Conservation (phyloP, 2,888 invertebrate genomes). For the Plebejus anna region DNA sequence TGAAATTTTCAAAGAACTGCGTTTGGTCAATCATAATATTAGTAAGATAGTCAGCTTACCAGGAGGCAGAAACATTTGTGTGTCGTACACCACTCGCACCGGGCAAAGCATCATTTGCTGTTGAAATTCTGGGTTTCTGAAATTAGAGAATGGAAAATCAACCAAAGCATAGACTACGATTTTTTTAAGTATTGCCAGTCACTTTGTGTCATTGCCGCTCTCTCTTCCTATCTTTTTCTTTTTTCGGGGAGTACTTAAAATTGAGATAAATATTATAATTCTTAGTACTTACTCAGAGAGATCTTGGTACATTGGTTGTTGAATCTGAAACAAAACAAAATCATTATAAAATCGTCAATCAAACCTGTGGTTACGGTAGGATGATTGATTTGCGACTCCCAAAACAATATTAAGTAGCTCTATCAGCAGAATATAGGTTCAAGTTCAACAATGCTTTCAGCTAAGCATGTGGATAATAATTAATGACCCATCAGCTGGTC, state of each 20-base stretch:
- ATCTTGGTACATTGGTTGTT: constrained; percentile 52
- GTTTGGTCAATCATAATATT: background rate
- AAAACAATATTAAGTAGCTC: too few relatives aligned
- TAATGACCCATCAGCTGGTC: background rate
- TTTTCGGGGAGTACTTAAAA: background rate
- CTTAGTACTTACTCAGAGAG: constrained; percentile 41
- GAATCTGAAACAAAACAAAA: constrained; percentile 52
- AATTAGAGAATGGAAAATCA: constrained; percentile 15
- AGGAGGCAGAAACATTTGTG: constrained; percentile 62
- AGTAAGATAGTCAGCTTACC: constrained; percentile 46
- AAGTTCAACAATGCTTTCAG: too few relatives aligned
- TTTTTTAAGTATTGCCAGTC: background rate
- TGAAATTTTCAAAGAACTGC: background rate
- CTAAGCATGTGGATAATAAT: too few relatives aligned
- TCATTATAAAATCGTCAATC: background rate
- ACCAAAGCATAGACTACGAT: background rate
- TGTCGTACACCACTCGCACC: constrained; percentile 65
- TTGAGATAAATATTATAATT: background rate
- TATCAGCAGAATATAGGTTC: too few relatives aligned
- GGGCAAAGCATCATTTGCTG: constrained; percentile 67
- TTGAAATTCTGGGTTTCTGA: constrained; percentile 48
- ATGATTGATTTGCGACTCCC: too few relatives aligned
- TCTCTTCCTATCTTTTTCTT: background rate
- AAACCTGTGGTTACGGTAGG: background rate
- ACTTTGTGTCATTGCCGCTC: background rate